These are phyloP conservation scores for Psilanteris sp. DNA, from an alignment of 1,140 invertebrate genomes.

Conservation along the genomic window DNA sequence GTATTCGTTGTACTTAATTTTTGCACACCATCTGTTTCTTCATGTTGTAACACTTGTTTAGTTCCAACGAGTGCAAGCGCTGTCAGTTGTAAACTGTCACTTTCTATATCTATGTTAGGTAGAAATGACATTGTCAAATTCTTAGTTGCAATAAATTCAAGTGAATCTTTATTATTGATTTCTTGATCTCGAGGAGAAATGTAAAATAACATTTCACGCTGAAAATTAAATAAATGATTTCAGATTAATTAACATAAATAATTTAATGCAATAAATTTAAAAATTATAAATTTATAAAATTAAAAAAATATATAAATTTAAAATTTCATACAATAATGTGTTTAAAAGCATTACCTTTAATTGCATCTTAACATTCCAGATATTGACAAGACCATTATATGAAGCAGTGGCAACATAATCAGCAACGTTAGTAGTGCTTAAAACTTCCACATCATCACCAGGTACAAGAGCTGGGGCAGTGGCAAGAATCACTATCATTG, in stretches of 20 bases:
- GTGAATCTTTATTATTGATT: constrained; percentile 72
- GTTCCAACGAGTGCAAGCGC: constrained; percentile 79
- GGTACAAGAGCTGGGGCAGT: constrained; percentile 88
- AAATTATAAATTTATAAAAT: no score
- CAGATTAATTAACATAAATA: no score
- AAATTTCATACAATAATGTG: no score
- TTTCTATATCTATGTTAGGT: constrained; percentile 68
- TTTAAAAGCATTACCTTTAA: constrained; percentile 76
- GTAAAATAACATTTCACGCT: constrained; percentile 76
- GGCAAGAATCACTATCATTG: constrained; percentile 92
- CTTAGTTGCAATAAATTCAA: constrained; percentile 72
- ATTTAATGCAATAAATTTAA: no score
- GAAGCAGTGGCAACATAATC: constrained; percentile 83
- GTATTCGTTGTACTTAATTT: constrained; percentile 43
- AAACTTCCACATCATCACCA: constrained; percentile 83
- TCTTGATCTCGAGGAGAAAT: constrained; percentile 72
- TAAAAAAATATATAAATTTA: no score
- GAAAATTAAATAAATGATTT: constrained; percentile 27
- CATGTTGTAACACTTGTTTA: constrained; percentile 16
- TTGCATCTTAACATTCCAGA: constrained; percentile 88
- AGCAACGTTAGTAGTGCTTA: constrained; percentile 85
- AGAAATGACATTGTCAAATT: constrained; percentile 69
- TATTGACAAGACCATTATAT: constrained; percentile 81
- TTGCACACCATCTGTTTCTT: constrained; percentile 60
- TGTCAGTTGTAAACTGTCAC: constrained; percentile 76